Base-by-base conservation (phyloP, 2,113 vertebrate genomes). In the Nothobranchius furzeri region DNA sequence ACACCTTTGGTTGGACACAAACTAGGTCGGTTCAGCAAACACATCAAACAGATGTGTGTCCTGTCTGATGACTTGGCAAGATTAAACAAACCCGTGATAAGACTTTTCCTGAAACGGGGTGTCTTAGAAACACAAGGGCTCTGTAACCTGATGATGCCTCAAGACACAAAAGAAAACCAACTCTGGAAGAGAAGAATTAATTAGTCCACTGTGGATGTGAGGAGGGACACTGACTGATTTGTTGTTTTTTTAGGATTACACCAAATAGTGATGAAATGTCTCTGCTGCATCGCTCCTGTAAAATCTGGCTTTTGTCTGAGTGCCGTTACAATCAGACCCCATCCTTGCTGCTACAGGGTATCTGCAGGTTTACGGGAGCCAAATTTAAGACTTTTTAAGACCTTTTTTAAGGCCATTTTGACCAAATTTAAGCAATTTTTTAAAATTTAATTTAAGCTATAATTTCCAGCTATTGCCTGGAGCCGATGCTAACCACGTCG, bases 11-110 rank as follows among this genome's bases (percentile, higher is more conserved):
- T 80, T 14, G 63, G 74, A 84, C 77, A 85, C 85, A 84, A 64
- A 84, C 70, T n/a, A 59, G 68, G 68, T 73, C 9, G 55, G 62
- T 70, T 84, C 75, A 47, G 76, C 81, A 87, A 87, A 84, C 77
- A 85, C 88, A 79, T 80, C 83, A 87, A 89, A 87, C 89, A 88
- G 82, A 89, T 89, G 88, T 84, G 75, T 67, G 70, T 42, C 17
- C 63, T 10, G 61, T 70, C 68, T 83, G 80, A 79, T 79, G 86
- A 87, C 75, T 84, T 64, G 66, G 78, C 81, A 74, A 64, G 75
- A 86, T 88, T 76, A 83, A 78, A 84, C 73, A 81, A 79, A 78
- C 64, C 73, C 72, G 50, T 64, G 78, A 79, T 77, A 83, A 84
- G 69, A 73, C 78, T 79, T 70, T 30, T 75, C 30, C 24, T 49